phyloP scores from a whole-genome alignment of 1,140 invertebrate genomes.

The Pseudomyrmex concolor region DNA sequence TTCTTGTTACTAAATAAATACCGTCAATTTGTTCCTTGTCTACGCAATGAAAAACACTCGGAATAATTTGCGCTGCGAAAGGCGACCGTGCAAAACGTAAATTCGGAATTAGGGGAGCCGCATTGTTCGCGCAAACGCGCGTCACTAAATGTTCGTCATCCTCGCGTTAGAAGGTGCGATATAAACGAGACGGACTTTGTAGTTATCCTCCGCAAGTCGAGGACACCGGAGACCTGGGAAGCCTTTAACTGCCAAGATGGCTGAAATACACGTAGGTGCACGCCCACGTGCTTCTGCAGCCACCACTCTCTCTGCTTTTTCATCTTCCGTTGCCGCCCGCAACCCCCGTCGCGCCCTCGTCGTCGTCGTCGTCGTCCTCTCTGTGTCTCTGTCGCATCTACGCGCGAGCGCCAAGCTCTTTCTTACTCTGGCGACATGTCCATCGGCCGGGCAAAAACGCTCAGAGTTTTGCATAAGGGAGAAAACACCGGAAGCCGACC shows the following conservation, averaged over 20 bases:
- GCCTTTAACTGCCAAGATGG: constrained; percentile 69
- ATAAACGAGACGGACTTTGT: constrained; percentile 52
- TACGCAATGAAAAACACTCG: no score
- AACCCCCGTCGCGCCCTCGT: constrained; percentile 1
- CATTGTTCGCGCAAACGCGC: background rate
- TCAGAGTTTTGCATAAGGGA: constrained; percentile 68
- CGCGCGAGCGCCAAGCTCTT: constrained; percentile 14
- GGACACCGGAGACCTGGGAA: constrained; percentile 24
- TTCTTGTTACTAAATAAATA: no score
- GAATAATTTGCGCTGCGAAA: background rate
- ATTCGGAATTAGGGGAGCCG: no score
- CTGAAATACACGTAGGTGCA: constrained; percentile 68
- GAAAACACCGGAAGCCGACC: constrained; percentile 52
- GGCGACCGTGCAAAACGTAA: background rate
- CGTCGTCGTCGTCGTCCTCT: background rate
- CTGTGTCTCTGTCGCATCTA: background rate
- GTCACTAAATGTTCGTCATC: background rate
- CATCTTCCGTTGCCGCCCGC: constrained; percentile 31
- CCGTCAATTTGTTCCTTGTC: no score
- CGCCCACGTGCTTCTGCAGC: constrained; percentile 74
- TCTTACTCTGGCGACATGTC: constrained; percentile 33
- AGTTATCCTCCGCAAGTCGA: constrained; percentile 54
- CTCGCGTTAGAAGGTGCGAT: background rate
- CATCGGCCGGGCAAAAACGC: constrained; percentile 57
- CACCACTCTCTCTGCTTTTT: constrained; percentile 67